phyloP scores from a whole-genome alignment of 1,140 invertebrate genomes.

The Heliconius himera region DNA sequence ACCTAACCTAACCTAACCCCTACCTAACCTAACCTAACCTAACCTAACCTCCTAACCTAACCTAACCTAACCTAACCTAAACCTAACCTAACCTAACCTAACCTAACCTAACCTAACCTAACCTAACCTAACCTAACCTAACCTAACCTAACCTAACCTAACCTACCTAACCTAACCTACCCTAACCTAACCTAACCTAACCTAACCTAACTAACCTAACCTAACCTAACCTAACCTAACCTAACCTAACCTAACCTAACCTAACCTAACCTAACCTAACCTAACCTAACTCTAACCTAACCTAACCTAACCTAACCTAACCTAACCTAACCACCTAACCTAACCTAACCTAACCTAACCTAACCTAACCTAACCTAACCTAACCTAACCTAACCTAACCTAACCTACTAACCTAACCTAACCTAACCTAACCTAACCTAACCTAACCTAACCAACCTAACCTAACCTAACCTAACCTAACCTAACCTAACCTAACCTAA shows the following conservation, averaged over 20 bases:
- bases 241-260: too few species aligned
- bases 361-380: background rate
- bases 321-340: conserved; percentile 32
- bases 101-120: conserved; percentile 7
- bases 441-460: background rate
- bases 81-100: background rate
- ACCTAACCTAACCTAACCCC: too few species aligned
- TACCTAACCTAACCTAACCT: too few species aligned
- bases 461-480: background rate
- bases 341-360: too few species aligned
- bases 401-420: background rate
- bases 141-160: background rate
- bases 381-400: background rate
- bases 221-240: too few species aligned
- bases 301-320: conserved; percentile 14
- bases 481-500: background rate
- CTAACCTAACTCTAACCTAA: too few species aligned
- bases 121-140: background rate
- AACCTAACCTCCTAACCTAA: too few species aligned
- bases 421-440: background rate
- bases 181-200: too few species aligned
- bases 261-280: too few species aligned
- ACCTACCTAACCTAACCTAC: background rate
- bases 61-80: background rate
- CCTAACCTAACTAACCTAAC: too few species aligned